Evolutionary conservation across 2,888 invertebrate species (phyloP), one percentile per base, ranked within the genome.

Genomic region (Oxystoma pomonae): DNA sequence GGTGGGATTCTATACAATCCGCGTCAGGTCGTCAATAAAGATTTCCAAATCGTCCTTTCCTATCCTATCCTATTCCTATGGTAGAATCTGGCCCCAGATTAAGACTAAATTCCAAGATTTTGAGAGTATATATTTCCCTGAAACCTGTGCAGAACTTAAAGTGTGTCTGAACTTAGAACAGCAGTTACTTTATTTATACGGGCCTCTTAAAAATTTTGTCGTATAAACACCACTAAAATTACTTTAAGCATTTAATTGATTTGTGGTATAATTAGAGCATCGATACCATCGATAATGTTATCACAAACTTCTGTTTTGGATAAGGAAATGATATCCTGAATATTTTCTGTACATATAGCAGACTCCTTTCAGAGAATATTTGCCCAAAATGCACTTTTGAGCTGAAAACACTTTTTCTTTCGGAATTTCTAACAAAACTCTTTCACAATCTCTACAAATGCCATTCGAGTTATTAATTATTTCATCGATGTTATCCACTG

Each of bases 231-330:
- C n/a, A n/a, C n/a, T n/a, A n/a, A n/a, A n/a, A n/a, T n/a, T n/a
- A n/a, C n/a, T n/a, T n/a, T n/a, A n/a, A n/a, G n/a, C 20, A 85
- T 84, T 58, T 91, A 91, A 0, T 90, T 90, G 77, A 92, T 91
- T 66, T 90, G 89, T n/a, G 89, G 86, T 75, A 96, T 83, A 85
- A 96, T 88, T 59, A 96, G 87, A 72, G 94, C 94, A 78, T 96
- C 96, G 52, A 89, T 90, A 2, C 96, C 96, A 79, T 96, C 96
- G 19, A 95, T 81, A 55, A 97, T 88, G 12, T 94, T 92, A 77
- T 96, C 95, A 18, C 90, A 87, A n/a, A 88, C 85, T 80, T 92
- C 92, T 16, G 91, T 89, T 79, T 86, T 86, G 60, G 88, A 93
- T 69, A 88, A 91, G 67, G 61, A 22, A 17, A 57, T 67, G 5